phyloP scores from a whole-genome alignment of 2,888 invertebrate species.

The Heliconius ethilla region DNA sequence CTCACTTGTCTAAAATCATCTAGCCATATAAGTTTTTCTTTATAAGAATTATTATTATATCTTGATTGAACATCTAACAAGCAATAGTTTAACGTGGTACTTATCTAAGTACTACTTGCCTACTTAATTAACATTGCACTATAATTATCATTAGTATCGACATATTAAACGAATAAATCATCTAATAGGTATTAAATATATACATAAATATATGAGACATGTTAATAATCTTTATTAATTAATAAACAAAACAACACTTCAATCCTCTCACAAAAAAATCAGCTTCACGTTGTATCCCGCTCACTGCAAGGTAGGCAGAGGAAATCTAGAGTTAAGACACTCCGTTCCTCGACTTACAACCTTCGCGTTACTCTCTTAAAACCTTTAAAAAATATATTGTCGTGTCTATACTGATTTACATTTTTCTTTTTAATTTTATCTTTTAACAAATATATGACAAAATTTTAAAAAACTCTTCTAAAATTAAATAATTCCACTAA shows the following conservation, averaged over 20 bases:
- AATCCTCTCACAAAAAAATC: not conserved
- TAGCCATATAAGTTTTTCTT: not conserved
- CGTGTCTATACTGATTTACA: not conserved
- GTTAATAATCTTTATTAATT: not conserved
- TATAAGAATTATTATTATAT: not conserved
- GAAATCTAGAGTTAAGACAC: too few species aligned
- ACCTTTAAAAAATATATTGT: too few species aligned
- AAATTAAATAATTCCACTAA: not conserved
- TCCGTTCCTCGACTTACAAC: too few species aligned
- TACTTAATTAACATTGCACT: not conserved
- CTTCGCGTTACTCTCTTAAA: too few species aligned
- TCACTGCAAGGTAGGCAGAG: too few species aligned
- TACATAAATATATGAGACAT: not conserved
- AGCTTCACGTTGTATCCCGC: too few species aligned
- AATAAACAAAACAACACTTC: not conserved
- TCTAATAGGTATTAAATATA: not conserved
- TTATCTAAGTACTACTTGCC: not conserved
- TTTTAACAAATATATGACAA: not conserved
- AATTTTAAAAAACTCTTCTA: too few species aligned
- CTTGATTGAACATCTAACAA: not conserved
- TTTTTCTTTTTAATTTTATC: not conserved
- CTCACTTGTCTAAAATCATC: not conserved
- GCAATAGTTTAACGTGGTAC: not conserved
- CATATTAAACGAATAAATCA: not conserved
- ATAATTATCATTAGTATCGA: not conserved